phyloP scores from a whole-genome alignment of 2,113 vertebrate genomes.

The Callaeas wilsoni region DNA sequence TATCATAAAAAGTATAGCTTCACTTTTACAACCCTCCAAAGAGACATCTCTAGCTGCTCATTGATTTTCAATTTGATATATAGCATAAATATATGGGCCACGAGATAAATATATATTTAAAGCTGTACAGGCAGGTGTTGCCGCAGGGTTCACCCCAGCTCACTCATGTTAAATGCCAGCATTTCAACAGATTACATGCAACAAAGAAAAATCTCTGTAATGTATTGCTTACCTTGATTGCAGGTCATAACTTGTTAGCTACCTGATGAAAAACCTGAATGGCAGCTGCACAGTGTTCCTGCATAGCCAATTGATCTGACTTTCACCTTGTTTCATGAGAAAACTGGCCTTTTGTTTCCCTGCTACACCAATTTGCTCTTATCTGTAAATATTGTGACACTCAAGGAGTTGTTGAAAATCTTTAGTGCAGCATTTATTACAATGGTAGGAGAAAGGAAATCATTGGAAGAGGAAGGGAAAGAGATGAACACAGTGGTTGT shows the following conservation, averaged over 20 bases:
- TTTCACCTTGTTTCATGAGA: neutral
- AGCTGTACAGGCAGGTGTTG: constrained; percentile 5
- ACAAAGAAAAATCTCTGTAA: neutral
- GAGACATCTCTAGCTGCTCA: neutral
- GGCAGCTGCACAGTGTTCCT: neutral
- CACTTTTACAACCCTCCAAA: neutral
- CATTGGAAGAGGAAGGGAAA: neutral
- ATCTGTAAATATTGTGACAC: neutral
- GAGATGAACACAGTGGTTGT: neutral
- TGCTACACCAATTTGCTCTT: neutral
- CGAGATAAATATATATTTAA: neutral
- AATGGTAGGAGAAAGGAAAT: neutral
- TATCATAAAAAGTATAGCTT: neutral
- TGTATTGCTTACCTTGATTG: neutral
- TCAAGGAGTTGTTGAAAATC: neutral
- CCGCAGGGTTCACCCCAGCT: neutral
- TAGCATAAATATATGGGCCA: neutral
- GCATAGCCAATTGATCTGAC: neutral
- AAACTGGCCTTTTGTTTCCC: neutral
- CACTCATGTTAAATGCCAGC: neutral
- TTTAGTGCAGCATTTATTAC: neutral
- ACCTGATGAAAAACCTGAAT: neutral
- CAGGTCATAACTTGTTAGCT: constrained; percentile 1
- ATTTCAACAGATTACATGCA: neutral
- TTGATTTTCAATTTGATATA: neutral